phyloP scores from a whole-genome alignment of 2,888 invertebrate genomes.

The Teinopalpus imperialis region DNA sequence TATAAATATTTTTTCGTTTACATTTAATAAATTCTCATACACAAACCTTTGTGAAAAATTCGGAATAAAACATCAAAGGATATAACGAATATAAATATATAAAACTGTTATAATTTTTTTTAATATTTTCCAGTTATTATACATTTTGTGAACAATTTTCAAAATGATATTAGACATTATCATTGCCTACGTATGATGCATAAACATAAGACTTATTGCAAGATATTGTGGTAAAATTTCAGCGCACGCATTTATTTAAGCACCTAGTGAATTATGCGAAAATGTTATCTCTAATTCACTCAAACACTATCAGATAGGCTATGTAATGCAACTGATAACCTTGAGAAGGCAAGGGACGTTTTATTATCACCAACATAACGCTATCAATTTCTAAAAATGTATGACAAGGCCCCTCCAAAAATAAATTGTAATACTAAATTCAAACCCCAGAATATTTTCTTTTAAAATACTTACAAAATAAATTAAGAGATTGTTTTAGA shows the following conservation, averaged over 20 bases:
- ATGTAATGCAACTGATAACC: constrained; percentile 42
- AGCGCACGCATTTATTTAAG: constrained; percentile 17
- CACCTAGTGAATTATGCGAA: constrained; percentile 23
- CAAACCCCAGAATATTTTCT: background rate
- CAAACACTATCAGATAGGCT: constrained; percentile 38
- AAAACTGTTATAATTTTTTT: no score
- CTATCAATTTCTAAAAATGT: constrained; percentile 21
- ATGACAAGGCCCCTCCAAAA: background rate
- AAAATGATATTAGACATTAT: no score
- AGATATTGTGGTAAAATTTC: constrained; percentile 11
- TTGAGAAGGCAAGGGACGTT: constrained; percentile 31
- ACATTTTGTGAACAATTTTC: no score
- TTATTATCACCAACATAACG: constrained; percentile 25
- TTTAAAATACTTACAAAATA: background rate
- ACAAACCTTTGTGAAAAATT: no score
- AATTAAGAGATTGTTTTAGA: no score
- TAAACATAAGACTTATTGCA: no score
- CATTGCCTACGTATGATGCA: no score
- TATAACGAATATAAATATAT: no score
- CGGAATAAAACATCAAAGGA: no score
- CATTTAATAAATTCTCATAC: no score
- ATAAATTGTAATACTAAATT: background rate
- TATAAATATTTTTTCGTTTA: no score
- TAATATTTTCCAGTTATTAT: no score
- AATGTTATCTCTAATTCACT: constrained; percentile 24